These are phyloP conservation scores for Leptinotarsa lineolata DNA, from an alignment of 1,140 invertebrate genomes.

Conservation along the genomic window DNA sequence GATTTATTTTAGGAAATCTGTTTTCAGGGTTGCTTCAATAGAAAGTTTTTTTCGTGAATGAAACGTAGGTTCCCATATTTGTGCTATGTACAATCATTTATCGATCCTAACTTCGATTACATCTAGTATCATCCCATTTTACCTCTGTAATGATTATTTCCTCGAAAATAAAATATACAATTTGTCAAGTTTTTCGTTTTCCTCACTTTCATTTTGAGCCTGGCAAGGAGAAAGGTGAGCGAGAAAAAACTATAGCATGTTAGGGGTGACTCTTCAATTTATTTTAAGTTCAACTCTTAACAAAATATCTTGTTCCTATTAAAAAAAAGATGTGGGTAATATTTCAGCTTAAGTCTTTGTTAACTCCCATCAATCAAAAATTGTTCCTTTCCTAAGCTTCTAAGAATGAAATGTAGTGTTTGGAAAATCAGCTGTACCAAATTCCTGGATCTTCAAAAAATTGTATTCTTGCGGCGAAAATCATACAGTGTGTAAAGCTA, in stretches of 20 bases:
- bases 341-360: too few species aligned
- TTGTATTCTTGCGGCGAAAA: too few species aligned
- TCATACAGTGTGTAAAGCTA: too few species aligned
- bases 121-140: constrained; percentile 33
- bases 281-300: too few species aligned
- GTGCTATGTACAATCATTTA: constrained; percentile 48
- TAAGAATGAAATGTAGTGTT: too few species aligned
- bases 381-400: too few species aligned
- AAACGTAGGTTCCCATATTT: constrained; percentile 33
- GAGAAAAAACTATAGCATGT: background rate
- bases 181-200: constrained; percentile 38
- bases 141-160: constrained; percentile 38
- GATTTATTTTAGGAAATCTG: constrained; percentile 6
- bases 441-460: too few species aligned
- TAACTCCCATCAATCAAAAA: too few species aligned
- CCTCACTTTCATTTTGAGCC: background rate
- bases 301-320: too few species aligned
- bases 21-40: constrained; percentile 7
- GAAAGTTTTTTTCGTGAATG: background rate
- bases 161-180: constrained; percentile 42
- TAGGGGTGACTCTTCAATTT: background rate
- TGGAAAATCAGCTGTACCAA: too few species aligned
- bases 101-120: constrained; percentile 34
- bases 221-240: constrained; percentile 34
- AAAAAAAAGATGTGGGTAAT: too few species aligned